Base-by-base conservation (phyloP, 2,888 invertebrate genomes). In the Xestobium rufovillosum region DNA sequence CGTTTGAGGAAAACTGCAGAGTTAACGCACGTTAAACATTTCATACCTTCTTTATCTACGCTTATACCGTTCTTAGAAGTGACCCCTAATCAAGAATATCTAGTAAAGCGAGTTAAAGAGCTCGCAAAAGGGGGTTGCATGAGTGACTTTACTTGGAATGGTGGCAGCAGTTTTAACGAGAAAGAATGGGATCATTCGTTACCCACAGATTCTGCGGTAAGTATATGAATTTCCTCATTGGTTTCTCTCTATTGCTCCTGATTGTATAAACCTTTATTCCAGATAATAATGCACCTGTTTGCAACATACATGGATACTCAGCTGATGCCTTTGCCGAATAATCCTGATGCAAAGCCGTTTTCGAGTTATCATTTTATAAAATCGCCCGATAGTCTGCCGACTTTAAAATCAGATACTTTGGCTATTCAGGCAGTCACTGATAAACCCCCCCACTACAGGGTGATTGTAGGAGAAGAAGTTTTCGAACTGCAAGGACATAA, bases 141-240 rank as follows among this genome's bases (percentile, higher is more conserved):
- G 70, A 83, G 87, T 55, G 83, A 83, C 52, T 95, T 84, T 67
- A 79, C 80, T 45, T 94, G 94, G 92, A 81, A 83, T 65, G 76
- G 80, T 38, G 92, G 92, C 29, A 82, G 84, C 26, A 68, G 68
- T 15, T 75, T 76, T 53, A 76, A 79, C 53, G 79, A 79, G 10
- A 78, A 83, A 53, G 76, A 76, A 31, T 90, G 91, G 90, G 83
- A 81, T 50, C 80, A 81, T 41, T 76, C 80, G 53, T 69, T 86
- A 48, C 91, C 91, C 9, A 81, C 87, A n/a, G 94, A 95, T 70
- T 78, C 88, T 14, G 83, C 82, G 54, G 81, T 90, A 65, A 66
- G 63, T 55, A 15, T 28, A 19, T 6, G 23, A 6, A 19, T n/a
- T 19, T 6, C 23, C 6, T 8, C 6, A 19, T n/a, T 19, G n/a